Evolutionary conservation across 2,888 invertebrate species (phyloP), one percentile per base, ranked within the genome.

Genomic region (Exocentrus adspersus): DNA sequence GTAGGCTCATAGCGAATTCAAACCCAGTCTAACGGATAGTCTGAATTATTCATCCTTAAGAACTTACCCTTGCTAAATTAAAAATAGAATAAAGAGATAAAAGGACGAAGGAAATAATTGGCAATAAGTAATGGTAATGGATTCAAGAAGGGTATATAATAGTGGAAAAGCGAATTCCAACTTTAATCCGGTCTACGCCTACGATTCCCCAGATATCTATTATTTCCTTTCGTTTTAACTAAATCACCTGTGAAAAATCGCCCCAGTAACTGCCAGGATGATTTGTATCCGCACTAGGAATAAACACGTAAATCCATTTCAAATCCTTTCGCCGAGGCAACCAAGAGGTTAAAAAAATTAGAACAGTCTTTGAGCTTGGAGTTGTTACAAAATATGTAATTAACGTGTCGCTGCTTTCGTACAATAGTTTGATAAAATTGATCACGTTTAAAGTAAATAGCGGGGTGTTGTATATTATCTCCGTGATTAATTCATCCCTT

Each of bases 201-300:
- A 71, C 67, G 69, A 72, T 68, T 74, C 72, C 73, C 75, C 62
- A 69, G 72, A 74, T 74, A 75, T 76, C 72, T 72, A 77, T 75
- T 77, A 74, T 75, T 24, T 73, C 73, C 72, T 71, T 64, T 57
- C 71, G 70, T 67, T 72, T 73, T 71, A 72, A 73, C 74, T 77
- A 76, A 77, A 77, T 77, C 76, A 76, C 75, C 74, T 76, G 75
- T 76, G 77, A 77, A 76, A 76, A 76, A 77, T 72, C 74, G 74
- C 67, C 64, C 54, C 66, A 68, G 68, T 70, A 70, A 76, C 71
- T 72, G 69, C 71, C 69, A 60, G 72, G 70, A 73, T 75, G 74
- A 76, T 76, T 75, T 74, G 73, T 75, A 66, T 64, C 64, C 60
- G 45, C 10, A 54, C 58, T 51, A 62, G 62, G 62, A 65, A 72